These are phyloP conservation scores for Arothron firmamentum DNA, from an alignment of 2,113 vertebrate genomes.

Conservation along the genomic window DNA sequence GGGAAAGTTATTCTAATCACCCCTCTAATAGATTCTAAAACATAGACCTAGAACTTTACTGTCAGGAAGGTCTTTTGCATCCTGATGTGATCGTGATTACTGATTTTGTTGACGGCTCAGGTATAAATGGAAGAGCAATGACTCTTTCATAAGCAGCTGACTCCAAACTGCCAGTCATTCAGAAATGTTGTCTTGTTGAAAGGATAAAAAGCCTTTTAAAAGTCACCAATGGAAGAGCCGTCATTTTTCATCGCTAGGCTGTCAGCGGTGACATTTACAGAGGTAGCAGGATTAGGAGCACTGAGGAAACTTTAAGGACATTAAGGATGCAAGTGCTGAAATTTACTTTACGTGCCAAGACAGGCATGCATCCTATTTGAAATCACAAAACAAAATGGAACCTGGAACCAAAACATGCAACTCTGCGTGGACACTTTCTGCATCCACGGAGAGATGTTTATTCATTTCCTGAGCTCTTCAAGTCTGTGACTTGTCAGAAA, in stretches of 20 bases:
- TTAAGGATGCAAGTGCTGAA: slow-evolving; percentile 10
- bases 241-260: slow-evolving; percentile 27
- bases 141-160: slow-evolving; percentile 15
- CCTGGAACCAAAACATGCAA: not conserved
- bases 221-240: slow-evolving; percentile 11
- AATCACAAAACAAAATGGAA: slow-evolving; percentile 3
- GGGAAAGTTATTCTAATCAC: too few species aligned
- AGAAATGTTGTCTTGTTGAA: slow-evolving; percentile 13
- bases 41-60: too few species aligned
- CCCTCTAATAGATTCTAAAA: too few species aligned
- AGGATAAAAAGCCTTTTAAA: slow-evolving; percentile 24
- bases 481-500: slow-evolving; percentile 22
- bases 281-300: slow-evolving; percentile 9
- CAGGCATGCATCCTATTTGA: not conserved
- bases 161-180: slow-evolving; percentile 21
- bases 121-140: slow-evolving; percentile 7
- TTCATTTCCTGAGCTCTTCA: slow-evolving; percentile 4
- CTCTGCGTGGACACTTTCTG: not conserved
- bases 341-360: slow-evolving; percentile 5
- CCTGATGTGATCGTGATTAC: too few species aligned
- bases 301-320: slow-evolving; percentile 14
- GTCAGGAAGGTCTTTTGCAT: too few species aligned
- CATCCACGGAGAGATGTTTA: not conserved
- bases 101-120: slow-evolving; percentile 11
- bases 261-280: slow-evolving; percentile 36